Percentiles rank a stretch among this genome's conserved stretches.
Evolutionary conservation across 2,888 invertebrate genomes (phyloP).

Genomic region (Slavum lentiscoides): DNA sequence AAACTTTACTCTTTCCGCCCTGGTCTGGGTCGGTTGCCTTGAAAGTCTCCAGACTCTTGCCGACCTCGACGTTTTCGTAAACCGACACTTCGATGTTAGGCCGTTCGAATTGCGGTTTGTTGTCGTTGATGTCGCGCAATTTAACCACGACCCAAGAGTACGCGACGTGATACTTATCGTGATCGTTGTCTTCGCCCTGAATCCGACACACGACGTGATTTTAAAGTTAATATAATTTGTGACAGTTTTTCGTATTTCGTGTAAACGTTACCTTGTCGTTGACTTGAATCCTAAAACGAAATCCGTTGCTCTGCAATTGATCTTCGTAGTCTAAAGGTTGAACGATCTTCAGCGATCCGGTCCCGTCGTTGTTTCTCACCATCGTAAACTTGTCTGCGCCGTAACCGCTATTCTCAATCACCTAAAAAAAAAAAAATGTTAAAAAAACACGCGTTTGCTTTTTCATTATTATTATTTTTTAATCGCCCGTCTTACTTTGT

Average conservation of each 20-base stretch:
- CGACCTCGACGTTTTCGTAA: slow-evolving; percentile 88
- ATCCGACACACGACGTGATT: background rate
- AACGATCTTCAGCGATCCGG: slow-evolving; percentile 91
- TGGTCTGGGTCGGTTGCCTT: slow-evolving; percentile 95
- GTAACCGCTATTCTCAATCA: slow-evolving; percentile 90
- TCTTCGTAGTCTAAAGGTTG: slow-evolving; percentile 95
- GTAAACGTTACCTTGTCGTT: slow-evolving; percentile 71
- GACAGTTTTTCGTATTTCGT: too few relatives aligned
- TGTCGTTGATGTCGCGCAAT: slow-evolving; percentile 94
- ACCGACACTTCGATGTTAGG: slow-evolving; percentile 91
- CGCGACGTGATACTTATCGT: slow-evolving; percentile 95
- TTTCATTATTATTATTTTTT: background rate
- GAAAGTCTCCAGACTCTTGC: slow-evolving; percentile 88
- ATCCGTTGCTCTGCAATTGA: slow-evolving; percentile 90
- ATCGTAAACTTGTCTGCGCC: slow-evolving; percentile 96
- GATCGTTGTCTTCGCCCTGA: slow-evolving; percentile 87
- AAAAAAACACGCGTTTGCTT: background rate
- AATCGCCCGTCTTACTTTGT: slow-evolving; percentile 66
- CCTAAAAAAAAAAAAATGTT: slow-evolving; percentile 59
- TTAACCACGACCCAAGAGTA: slow-evolving; percentile 94
- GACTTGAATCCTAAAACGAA: slow-evolving; percentile 91
- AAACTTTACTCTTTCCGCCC: slow-evolving; percentile 87
- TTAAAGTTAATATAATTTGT: background rate
- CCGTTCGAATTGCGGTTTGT: slow-evolving; percentile 91
- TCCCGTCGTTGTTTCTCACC: slow-evolving; percentile 94